phyloP scores from a whole-genome alignment of 2,888 invertebrate genomes.

The Merodon equestris region DNA sequence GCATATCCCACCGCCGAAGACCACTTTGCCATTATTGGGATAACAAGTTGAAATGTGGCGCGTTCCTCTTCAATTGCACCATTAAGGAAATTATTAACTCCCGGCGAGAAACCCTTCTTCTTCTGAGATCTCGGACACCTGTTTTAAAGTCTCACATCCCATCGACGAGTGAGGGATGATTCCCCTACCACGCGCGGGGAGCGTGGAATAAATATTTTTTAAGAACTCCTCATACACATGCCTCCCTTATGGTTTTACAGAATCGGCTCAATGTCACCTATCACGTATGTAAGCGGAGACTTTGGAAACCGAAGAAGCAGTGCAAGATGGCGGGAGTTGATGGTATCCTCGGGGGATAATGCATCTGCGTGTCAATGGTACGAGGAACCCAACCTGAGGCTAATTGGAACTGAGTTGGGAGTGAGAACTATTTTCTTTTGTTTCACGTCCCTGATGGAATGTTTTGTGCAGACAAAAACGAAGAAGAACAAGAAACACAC shows the following conservation, averaged over 20 bases:
- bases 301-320: background rate
- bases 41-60: slow-evolving; percentile 57
- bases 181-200: slow-evolving; percentile 21
- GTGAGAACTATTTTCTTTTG: slow-evolving; percentile 23
- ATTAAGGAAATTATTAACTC: slow-evolving; percentile 48
- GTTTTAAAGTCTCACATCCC: slow-evolving; percentile 15
- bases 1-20: too few relatives aligned
- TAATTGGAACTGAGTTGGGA: slow-evolving; percentile 69
- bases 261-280: slow-evolving; percentile 56
- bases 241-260: slow-evolving; percentile 31
- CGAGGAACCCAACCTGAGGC: slow-evolving; percentile 64
- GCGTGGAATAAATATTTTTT: slow-evolving; percentile 23
- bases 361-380: slow-evolving; percentile 62
- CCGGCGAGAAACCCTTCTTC: slow-evolving; percentile 27
- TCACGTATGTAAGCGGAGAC: slow-evolving; percentile 31
- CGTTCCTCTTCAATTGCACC: slow-evolving; percentile 41
- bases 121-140: slow-evolving; percentile 57
- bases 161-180: slow-evolving; percentile 25
- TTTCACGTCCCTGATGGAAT: slow-evolving; percentile 51
- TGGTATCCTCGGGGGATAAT: slow-evolving; percentile 43
- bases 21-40: slow-evolving; percentile 37
- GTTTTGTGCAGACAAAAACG: slow-evolving; percentile 27
- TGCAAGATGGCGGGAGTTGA: slow-evolving; percentile 1
- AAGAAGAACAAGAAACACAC: slow-evolving; percentile 1
- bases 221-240: slow-evolving; percentile 18